Evolutionary conservation across 2,113 vertebrate genomes (phyloP).

Genomic region (Syngnathus floridae): DNA sequence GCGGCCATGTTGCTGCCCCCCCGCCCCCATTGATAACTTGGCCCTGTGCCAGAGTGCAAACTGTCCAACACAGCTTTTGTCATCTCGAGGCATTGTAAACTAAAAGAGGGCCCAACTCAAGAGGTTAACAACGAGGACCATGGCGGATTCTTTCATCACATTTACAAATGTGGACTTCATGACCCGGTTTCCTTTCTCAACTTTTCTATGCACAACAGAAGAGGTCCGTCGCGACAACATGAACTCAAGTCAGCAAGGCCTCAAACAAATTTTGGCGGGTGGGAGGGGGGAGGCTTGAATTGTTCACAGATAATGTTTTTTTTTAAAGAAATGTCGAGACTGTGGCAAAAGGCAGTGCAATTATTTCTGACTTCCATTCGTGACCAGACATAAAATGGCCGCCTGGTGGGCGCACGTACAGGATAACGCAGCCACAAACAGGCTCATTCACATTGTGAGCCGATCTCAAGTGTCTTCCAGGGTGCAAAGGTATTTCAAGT

Average conservation of each 20-base stretch:
- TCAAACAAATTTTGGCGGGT: background rate
- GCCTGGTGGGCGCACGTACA: conserved; percentile 30
- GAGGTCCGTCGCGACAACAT: conserved; percentile 6
- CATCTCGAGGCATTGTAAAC: conserved; percentile 3
- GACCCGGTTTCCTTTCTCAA: conserved; percentile 12
- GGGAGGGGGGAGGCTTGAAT: too few relatives aligned
- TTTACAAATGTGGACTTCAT: background rate
- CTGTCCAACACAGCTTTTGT: conserved; percentile 25
- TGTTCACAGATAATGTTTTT: too few relatives aligned
- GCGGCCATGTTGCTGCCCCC: conserved; percentile 39
- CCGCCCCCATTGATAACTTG: conserved; percentile 26
- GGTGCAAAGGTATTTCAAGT: conserved; percentile 24
- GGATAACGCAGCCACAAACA: conserved; percentile 23
- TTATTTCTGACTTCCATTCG: conserved; percentile 12
- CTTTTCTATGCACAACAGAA: conserved; percentile 14
- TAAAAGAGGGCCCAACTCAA: background rate
- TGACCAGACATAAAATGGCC: conserved; percentile 32
- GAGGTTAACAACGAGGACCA: background rate
- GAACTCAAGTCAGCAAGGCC: conserved; percentile 21
- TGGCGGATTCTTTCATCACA: background rate
- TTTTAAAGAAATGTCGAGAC: background rate
- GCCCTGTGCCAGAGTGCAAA: conserved; percentile 37
- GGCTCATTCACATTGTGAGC: conserved; percentile 19
- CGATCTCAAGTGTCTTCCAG: conserved; percentile 41
- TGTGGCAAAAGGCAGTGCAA: conserved; percentile 33